These are phyloP conservation scores for Morpho achilles DNA, from an alignment of 2,888 invertebrate species.

Conservation along the genomic window DNA sequence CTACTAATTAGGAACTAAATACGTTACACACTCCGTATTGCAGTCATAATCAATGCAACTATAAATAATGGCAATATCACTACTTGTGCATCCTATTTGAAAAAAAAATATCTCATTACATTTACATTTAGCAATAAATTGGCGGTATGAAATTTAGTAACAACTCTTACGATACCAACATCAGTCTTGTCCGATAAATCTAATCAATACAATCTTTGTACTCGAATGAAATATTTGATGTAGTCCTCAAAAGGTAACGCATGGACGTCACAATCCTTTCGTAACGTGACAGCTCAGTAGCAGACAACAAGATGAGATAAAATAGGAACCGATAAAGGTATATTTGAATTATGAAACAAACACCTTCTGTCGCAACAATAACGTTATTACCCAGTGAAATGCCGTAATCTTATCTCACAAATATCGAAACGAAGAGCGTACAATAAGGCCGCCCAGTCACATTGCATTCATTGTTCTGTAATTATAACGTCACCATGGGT, in stretches of 20 bases:
- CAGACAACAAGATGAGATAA: constrained; percentile 13
- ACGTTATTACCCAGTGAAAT: constrained; percentile 19
- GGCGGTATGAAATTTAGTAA: no score
- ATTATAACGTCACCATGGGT: constrained; percentile 30
- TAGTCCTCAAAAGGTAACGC: no score
- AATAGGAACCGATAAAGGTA: constrained; percentile 12
- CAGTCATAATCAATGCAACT: no score
- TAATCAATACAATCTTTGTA: neutral
- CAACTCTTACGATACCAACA: no score
- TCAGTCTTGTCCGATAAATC: no score
- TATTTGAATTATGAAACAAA: constrained; percentile 20
- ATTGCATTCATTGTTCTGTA: constrained; percentile 41
- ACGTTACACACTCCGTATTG: no score
- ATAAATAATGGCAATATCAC: no score
- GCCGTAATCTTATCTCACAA: constrained; percentile 33
- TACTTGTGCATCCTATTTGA: no score
- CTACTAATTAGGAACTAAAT: no score
- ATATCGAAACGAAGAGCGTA: constrained; percentile 40
- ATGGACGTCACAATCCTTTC: constrained; percentile 11
- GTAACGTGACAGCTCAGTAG: constrained; percentile 8
- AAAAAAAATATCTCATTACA: no score
- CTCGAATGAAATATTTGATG: neutral
- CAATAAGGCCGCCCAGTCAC: constrained; percentile 40
- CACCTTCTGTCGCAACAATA: constrained; percentile 39
- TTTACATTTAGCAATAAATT: no score